Conservation (phyloP, 2,113 vertebrate species). For the human (Homo sapiens) region DNA sequence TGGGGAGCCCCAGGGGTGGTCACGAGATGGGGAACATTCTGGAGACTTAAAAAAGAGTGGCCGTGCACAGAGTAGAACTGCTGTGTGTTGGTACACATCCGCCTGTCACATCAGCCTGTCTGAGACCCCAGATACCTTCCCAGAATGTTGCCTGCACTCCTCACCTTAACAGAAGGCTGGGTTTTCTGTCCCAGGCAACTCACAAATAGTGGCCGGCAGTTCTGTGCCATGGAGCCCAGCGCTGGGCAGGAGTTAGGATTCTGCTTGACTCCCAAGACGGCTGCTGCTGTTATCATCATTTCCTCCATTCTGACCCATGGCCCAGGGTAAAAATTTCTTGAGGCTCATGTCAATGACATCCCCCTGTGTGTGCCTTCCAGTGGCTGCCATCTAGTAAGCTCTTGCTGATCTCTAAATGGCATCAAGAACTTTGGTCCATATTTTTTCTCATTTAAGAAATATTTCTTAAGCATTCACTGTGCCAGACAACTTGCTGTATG, state of each 20-base stretch:
- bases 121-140: not conserved
- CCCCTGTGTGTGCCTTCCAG: not conserved
- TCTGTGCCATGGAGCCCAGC: not conserved
- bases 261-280: not conserved
- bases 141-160: not conserved
- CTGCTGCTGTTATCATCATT: not conserved
- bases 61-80: not conserved
- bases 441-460: slow-evolving; percentile 4
- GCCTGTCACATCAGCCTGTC: not conserved
- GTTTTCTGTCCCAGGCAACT: not conserved
- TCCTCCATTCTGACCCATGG: not conserved
- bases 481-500: not conserved
- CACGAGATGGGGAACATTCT: not conserved
- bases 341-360: not conserved
- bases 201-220: not conserved
- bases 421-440: not conserved
- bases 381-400: not conserved
- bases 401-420: not conserved
- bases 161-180: not conserved
- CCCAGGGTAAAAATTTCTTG: not conserved
- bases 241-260: not conserved
- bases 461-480: not conserved
- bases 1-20: no score
- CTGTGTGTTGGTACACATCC: not conserved
- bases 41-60: not conserved